Percentiles rank a stretch among this genome's conserved stretches.
These are phyloP conservation scores for Puffinus mauretanicus DNA, from an alignment of 2,113 vertebrate species.

Conservation along the genomic window DNA sequence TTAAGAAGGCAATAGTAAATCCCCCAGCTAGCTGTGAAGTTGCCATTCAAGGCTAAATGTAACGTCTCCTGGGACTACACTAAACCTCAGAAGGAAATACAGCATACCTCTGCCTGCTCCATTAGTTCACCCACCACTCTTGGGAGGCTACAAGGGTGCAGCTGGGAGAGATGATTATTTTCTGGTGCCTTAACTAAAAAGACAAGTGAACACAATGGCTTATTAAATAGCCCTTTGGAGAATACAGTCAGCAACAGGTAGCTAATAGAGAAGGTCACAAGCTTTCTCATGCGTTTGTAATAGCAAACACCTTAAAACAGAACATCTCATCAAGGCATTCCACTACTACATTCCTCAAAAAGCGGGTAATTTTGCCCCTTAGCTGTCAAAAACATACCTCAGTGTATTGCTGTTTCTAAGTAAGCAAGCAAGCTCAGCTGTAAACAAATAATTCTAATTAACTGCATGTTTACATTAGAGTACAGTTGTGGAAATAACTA, in stretches of 20 bases:
- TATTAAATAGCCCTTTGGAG: conserved; percentile 45
- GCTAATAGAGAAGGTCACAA: not conserved
- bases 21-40: not conserved
- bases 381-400: not conserved
- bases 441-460: conserved; percentile 21
- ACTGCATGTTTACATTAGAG: not conserved
- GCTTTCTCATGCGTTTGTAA: not conserved
- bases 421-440: not conserved
- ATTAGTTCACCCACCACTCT: conserved; percentile 2
- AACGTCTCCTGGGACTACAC: not conserved
- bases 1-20: not conserved
- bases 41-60: not conserved
- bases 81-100: not conserved
- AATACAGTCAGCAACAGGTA: not conserved
- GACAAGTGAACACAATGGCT: not conserved
- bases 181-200: conserved; percentile 44
- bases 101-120: conserved; percentile 1
- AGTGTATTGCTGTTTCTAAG: not conserved
- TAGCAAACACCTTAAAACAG: not conserved
- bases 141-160: conserved; percentile 48
- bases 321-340: not conserved
- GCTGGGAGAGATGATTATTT: conserved; percentile 69
- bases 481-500: not conserved
- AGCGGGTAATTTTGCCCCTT: not conserved
- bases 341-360: not conserved